A percentile compares a stretch with the other conserved stretches of the same genome.
Conservation (phyloP, 2,113 vertebrate species). For the Redunca redunca region DNA sequence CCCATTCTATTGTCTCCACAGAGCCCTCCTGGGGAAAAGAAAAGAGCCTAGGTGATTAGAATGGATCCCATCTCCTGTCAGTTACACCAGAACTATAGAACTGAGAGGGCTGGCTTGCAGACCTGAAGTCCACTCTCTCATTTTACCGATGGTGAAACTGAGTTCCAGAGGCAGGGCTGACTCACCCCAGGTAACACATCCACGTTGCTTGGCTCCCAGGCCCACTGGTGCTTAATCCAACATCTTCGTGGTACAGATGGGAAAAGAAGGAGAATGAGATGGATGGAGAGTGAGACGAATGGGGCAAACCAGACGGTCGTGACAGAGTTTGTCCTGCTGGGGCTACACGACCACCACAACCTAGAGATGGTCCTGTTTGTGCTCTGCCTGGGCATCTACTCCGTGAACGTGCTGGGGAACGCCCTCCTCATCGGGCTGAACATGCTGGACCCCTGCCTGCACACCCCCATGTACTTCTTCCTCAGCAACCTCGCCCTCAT, state of each 20-base stretch:
- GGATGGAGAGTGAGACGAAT: not conserved
- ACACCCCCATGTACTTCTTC: slow-evolving; percentile 67
- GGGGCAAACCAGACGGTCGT: not conserved
- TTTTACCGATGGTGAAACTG: not conserved
- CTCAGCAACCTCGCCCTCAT: slow-evolving; percentile 64
- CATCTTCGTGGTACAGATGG: not conserved
- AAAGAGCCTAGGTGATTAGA: not conserved
- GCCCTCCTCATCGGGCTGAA: slow-evolving; percentile 49
- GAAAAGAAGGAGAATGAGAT: not conserved
- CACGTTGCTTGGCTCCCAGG: not conserved
- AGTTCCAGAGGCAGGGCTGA: not conserved
- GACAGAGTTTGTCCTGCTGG: slow-evolving; percentile 41
- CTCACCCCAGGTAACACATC: not conserved
- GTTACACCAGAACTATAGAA: not conserved
- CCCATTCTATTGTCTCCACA: not conserved
- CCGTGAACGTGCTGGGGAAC: slow-evolving; percentile 28
- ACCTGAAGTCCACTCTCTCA: not conserved
- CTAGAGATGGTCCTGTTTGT: slow-evolving; percentile 46
- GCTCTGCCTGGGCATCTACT: slow-evolving; percentile 53
- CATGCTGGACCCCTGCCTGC: slow-evolving; percentile 10
- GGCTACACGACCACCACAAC: not conserved
- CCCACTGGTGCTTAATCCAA: not conserved
- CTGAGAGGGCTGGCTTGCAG: not conserved
- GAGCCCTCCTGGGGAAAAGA: not conserved
- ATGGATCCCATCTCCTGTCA: not conserved